Conservation (phyloP, 37 sponge, comb jelly and placozoan genomes). For the Crambe crambe region DNA sequence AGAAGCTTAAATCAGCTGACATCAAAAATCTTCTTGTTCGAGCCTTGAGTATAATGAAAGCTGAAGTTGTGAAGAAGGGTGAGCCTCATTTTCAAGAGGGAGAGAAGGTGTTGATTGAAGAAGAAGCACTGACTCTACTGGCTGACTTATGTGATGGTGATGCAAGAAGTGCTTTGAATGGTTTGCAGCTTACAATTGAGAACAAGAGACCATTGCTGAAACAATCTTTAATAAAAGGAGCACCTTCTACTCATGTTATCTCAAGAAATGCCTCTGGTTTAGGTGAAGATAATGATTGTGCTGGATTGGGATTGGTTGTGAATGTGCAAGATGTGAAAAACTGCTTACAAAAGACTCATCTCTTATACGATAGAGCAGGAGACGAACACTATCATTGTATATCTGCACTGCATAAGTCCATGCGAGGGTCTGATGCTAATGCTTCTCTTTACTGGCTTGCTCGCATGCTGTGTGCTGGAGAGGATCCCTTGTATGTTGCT, state of each 20-base stretch:
- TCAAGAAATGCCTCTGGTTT: too few species aligned
- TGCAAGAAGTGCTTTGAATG: constrained; percentile 59
- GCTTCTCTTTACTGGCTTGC: constrained; percentile 69
- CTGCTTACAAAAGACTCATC: constrained; percentile 37
- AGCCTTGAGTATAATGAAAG: constrained; percentile 19
- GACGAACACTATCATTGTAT: constrained; percentile 60
- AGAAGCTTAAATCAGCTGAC: constrained; percentile 30
- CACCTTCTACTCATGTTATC: neutral
- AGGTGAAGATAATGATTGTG: neutral
- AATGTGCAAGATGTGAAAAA: constrained; percentile 34
- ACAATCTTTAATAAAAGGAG: neutral
- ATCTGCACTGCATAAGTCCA: constrained; percentile 58
- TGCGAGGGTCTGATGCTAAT: constrained; percentile 47
- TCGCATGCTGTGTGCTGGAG: constrained; percentile 59
- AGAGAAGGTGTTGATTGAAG: neutral
- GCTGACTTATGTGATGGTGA: constrained; percentile 59
- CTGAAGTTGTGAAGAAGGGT: neutral
- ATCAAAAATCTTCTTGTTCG: constrained; percentile 24
- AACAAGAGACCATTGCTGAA: constrained; percentile 21
- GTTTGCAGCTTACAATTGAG: constrained; percentile 37
- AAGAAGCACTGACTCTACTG: constrained; percentile 23
- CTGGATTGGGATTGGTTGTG: neutral
- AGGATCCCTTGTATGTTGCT: constrained; percentile 60
- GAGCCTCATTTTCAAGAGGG: neutral
- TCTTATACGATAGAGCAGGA: constrained; percentile 57